Conservation (phyloP, 2,888 invertebrate species). For the Apoda limacodes region DNA sequence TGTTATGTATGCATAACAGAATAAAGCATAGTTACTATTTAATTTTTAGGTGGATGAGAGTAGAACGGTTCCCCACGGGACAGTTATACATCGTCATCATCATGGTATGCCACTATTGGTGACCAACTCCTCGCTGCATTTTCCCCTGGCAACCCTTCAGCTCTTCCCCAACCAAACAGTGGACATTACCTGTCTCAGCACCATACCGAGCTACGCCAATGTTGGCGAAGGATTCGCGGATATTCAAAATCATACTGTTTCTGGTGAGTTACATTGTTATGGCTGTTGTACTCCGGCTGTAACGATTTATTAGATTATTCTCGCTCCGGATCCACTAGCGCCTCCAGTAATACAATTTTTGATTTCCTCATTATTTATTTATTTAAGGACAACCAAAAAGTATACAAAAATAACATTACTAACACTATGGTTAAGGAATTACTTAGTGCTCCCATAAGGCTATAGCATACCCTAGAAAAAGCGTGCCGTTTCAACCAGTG, state of each 20-base stretch:
- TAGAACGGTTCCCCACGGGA: constrained; percentile 50
- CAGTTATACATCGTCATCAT: constrained; percentile 45
- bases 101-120: constrained; percentile 50
- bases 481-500: no score
- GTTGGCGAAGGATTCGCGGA: constrained; percentile 79
- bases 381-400: no score
- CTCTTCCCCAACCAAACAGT: constrained; percentile 76
- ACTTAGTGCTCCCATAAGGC: no score
- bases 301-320: no score
- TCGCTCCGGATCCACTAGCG: no score
- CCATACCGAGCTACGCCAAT: constrained; percentile 80
- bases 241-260: constrained; percentile 75
- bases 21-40: constrained; percentile 5
- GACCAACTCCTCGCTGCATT: constrained; percentile 67
- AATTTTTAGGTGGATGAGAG: constrained; percentile 49
- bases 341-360: no score
- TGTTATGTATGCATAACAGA: no score
- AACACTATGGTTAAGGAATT: no score
- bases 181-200: constrained; percentile 80
- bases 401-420: no score
- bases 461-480: no score
- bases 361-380: no score
- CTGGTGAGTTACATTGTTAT: constrained; percentile 71
- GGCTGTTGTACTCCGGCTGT: no score
- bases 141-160: constrained; percentile 77